Percentiles rank a stretch among this genome's conserved stretches.
phyloP scores from a whole-genome alignment of 1,140 invertebrate genomes.

The Ips typographus region DNA sequence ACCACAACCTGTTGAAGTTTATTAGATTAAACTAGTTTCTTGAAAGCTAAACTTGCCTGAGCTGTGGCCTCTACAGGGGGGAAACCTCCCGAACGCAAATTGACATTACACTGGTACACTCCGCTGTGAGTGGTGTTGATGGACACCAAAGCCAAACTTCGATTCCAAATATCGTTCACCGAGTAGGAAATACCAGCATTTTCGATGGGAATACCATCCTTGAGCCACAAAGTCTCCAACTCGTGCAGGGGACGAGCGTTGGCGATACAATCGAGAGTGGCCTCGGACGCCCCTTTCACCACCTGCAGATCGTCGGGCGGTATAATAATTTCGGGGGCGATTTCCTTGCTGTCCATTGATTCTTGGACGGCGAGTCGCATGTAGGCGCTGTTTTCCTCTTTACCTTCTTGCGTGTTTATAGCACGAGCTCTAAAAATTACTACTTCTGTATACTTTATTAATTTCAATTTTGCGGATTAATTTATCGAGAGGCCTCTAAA shows the following conservation, averaged over 20 bases:
- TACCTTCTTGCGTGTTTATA: slow-evolving; percentile 83
- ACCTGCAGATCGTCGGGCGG: slow-evolving; percentile 78
- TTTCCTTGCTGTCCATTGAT: slow-evolving; percentile 63
- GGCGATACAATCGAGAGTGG: slow-evolving; percentile 86
- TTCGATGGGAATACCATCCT: slow-evolving; percentile 82
- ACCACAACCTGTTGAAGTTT: slow-evolving; percentile 63
- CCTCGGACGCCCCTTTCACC: slow-evolving; percentile 74
- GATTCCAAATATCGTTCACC: slow-evolving; percentile 85
- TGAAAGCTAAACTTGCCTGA: slow-evolving; percentile 43
- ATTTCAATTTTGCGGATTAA: too few relatives aligned
- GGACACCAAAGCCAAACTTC: slow-evolving; percentile 79
- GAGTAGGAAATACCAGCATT: slow-evolving; percentile 73
- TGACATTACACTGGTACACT: slow-evolving; percentile 83
- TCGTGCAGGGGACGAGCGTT: slow-evolving; percentile 89
- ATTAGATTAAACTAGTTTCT: not conserved
- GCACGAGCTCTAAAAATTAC: slow-evolving; percentile 65
- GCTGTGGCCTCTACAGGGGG: slow-evolving; percentile 73
- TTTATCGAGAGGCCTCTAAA: too few relatives aligned
- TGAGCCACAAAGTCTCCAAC: slow-evolving; percentile 86
- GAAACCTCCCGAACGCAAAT: slow-evolving; percentile 72
- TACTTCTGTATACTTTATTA: not conserved
- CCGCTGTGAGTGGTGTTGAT: slow-evolving; percentile 80
- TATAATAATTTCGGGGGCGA: slow-evolving; percentile 81
- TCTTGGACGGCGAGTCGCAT: slow-evolving; percentile 73
- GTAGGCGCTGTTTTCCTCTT: slow-evolving; percentile 83